phyloP scores from a whole-genome alignment of 1,140 invertebrate species.

The Cydia splendana region DNA sequence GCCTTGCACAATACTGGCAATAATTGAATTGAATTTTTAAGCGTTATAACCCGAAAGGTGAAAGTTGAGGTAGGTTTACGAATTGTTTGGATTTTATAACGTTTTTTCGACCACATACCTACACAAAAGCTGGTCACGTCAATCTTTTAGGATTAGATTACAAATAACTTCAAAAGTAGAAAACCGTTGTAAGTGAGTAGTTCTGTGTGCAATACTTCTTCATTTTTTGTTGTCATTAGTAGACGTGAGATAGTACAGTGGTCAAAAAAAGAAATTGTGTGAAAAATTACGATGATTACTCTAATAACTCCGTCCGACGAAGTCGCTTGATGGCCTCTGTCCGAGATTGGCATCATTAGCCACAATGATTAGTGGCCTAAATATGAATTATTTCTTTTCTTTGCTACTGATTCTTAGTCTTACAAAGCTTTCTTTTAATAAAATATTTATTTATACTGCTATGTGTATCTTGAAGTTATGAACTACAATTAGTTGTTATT shows the following conservation, averaged over 20 bases:
- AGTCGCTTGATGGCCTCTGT: constrained; percentile 66
- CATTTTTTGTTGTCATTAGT: constrained; percentile 77
- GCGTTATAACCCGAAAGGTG: constrained; percentile 47
- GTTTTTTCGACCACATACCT: neutral
- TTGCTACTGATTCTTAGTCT: constrained; percentile 55
- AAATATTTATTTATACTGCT: constrained; percentile 21
- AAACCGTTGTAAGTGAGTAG: neutral
- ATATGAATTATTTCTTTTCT: constrained; percentile 65
- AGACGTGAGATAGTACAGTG: constrained; percentile 71
- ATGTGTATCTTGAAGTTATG: too few species aligned
- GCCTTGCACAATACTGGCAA: constrained; percentile 65
- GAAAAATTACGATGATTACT: constrained; percentile 79
- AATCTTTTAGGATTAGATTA: too few species aligned
- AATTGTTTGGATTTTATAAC: constrained; percentile 2
- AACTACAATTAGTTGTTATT: too few species aligned
- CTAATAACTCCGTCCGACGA: constrained; percentile 65
- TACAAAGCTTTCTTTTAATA: constrained; percentile 45
- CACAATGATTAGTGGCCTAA: constrained; percentile 73
- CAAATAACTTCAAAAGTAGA: neutral
- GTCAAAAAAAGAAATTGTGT: constrained; percentile 77
- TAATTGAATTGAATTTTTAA: constrained; percentile 67
- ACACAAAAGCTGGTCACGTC: neutral
- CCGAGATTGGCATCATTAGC: constrained; percentile 74
- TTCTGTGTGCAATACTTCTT: constrained; percentile 29
- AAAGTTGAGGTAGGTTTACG: constrained; percentile 40